A percentile compares a stretch with the other conserved stretches of the same genome.
phyloP scores from a whole-genome alignment of 2,797 vertebrate species.

The Etheostoma perlongum region DNA sequence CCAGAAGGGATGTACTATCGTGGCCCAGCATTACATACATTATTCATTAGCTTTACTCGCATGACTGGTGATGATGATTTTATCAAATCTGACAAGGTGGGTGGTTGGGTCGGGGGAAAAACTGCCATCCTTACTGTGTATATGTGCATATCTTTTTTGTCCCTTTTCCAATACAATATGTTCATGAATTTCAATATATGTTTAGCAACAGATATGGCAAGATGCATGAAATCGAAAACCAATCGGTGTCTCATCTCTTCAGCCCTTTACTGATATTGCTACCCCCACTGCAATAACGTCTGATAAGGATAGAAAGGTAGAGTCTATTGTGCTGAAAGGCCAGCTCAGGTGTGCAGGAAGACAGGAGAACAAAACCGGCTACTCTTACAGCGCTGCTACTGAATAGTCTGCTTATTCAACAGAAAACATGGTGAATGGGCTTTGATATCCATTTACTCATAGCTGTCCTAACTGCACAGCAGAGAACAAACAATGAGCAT shows the following conservation, averaged over 20 bases:
- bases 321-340: constrained; percentile 59
- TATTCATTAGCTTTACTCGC: constrained; percentile 77
- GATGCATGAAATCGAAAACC: constrained; percentile 51
- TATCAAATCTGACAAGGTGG: constrained; percentile 76
- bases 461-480: neutral
- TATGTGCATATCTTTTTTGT: constrained; percentile 42
- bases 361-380: constrained; percentile 19
- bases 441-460: constrained; percentile 31
- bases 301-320: constrained; percentile 64
- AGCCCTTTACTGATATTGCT: constrained; percentile 43
- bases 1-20: constrained; percentile 58
- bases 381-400: neutral
- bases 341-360: constrained; percentile 53
- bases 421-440: constrained; percentile 13
- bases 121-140: constrained; percentile 21
- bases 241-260: constrained; percentile 45
- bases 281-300: constrained; percentile 34
- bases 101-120: constrained; percentile 32
- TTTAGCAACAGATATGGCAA: constrained; percentile 43
- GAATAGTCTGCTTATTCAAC: constrained; percentile 9
- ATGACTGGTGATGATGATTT: constrained; percentile 78
- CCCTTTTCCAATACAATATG: constrained; percentile 54
- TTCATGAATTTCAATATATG: constrained; percentile 67
- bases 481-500: constrained; percentile 27
- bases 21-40: constrained; percentile 74